Conservation (phyloP, 2,797 vertebrate genomes). For the Liparis tanakae region DNA sequence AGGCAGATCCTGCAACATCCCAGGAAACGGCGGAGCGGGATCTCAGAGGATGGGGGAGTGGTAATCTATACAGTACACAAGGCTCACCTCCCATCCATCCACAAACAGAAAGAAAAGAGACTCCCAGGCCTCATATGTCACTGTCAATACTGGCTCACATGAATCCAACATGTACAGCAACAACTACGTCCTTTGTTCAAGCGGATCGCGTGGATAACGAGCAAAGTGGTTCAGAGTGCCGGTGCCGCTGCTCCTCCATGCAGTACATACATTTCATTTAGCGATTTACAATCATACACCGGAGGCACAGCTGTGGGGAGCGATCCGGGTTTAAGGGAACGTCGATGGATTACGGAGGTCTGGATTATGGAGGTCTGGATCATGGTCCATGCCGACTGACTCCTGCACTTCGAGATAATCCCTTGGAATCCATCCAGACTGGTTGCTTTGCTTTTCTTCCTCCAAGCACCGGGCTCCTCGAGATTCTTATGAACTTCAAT, state of each 20-base stretch:
- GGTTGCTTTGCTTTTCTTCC: too few species aligned
- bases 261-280: too few species aligned
- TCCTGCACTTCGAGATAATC: too few species aligned
- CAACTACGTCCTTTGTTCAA: conserved; percentile 59
- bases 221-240: conserved; percentile 33
- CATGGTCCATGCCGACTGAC: too few species aligned
- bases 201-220: conserved; percentile 67
- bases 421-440: too few species aligned
- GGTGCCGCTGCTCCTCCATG: conserved; percentile 15
- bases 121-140: conserved; percentile 63
- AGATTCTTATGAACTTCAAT: too few species aligned
- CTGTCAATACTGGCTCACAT: conserved; percentile 54
- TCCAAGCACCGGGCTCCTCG: too few species aligned
- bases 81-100: conserved; percentile 41
- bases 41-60: conserved; percentile 34
- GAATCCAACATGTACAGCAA: conserved; percentile 63
- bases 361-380: too few species aligned
- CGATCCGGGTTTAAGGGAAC: too few species aligned
- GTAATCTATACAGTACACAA: conserved; percentile 24
- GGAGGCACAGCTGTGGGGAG: too few species aligned
- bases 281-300: too few species aligned
- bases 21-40: conserved; percentile 35
- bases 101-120: conserved; percentile 8
- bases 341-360: too few species aligned
- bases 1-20: conserved; percentile 50